Evolutionary conservation across 37 sponge, comb jelly and placozoan species (phyloP), one percentile per base, ranked within the genome.

Genomic region (Halichondria panicea): DNA sequence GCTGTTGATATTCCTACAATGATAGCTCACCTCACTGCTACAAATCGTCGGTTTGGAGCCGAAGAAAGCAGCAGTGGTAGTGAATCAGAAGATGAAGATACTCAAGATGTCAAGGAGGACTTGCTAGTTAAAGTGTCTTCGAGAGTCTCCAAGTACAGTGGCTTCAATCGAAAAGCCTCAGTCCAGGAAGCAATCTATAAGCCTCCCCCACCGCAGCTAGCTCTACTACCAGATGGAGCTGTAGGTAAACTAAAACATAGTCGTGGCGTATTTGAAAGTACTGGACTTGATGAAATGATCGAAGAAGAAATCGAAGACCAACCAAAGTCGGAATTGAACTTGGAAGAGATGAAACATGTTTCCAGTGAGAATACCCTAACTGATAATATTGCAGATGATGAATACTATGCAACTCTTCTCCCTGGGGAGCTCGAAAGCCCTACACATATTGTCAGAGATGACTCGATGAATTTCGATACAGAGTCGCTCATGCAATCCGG

Each of bases 1-100:
- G 7, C 34, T 11, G 59, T 75, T 59, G 87, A 87, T 53, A 45
- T 87, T 31, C 81, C 87, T 4, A 75, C 75, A 15, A 80, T 81
- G 77, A 37, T 87, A 24, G 70, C 81, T 15, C 87, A 87, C 43
- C 39, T 87, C 8, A 45, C 76, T 27, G 71, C 76, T 48, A 38
- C 46, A 30, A 35, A 27, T 33, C 38, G 69, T 46, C 28, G 53
- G 8, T 40, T 54, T 2, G 63, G 46, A 21, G 62, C 68, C 1
- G 22, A 24, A 0, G n/a, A 46, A 21, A 76, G 63, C 36, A 70
- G 71, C 36, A 71, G 71, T 43, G 52, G 63, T 18, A 67, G 69
- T 48, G 85, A 77, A 19, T 68, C 66, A 5, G 68, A 55, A 0
- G 40, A 21, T 39, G 83, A 41, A 63, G 70, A 67, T 3, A 56